A percentile compares a stretch with the other conserved stretches of the same genome.
phyloP scores from a whole-genome alignment of 2,113 vertebrate species.

The Protomyctophum bolini region DNA sequence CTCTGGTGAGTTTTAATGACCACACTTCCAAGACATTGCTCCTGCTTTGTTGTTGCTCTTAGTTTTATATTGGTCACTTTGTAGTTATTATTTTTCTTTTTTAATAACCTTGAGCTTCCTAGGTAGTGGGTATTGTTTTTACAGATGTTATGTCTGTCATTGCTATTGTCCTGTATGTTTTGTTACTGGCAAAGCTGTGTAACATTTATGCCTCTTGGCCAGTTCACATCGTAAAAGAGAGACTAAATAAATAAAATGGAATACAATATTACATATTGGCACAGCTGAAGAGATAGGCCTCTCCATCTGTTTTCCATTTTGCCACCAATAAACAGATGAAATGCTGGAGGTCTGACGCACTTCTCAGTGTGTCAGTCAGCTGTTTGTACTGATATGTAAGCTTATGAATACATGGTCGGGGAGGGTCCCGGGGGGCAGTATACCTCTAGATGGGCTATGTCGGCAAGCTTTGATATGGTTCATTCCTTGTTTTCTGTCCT shows the following conservation, averaged over 20 bases:
- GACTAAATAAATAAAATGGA: neutral
- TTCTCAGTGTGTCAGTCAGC: neutral
- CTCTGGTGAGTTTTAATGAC: no score
- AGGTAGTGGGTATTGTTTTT: no score
- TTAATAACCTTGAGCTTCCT: no score
- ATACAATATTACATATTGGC: conserved; percentile 54
- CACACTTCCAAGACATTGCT: no score
- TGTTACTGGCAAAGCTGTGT: no score
- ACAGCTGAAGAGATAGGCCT: conserved; percentile 36
- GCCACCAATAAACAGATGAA: conserved; percentile 14
- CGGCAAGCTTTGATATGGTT: conserved; percentile 22
- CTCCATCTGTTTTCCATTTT: conserved; percentile 10
- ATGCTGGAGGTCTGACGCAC: conserved; percentile 21
- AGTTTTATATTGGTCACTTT: no score
- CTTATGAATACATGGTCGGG: neutral
- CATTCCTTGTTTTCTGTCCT: neutral
- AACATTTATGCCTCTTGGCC: no score
- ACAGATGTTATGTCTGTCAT: conserved; percentile 18
- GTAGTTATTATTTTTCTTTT: no score
- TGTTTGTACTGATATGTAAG: neutral
- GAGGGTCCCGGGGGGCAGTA: neutral
- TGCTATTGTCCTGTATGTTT: no score
- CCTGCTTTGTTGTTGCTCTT: no score
- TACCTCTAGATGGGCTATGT: conserved; percentile 14
- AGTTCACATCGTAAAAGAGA: no score